Conservation (phyloP, 2,797 vertebrate species). For the Dendrocincla tyrannina region DNA sequence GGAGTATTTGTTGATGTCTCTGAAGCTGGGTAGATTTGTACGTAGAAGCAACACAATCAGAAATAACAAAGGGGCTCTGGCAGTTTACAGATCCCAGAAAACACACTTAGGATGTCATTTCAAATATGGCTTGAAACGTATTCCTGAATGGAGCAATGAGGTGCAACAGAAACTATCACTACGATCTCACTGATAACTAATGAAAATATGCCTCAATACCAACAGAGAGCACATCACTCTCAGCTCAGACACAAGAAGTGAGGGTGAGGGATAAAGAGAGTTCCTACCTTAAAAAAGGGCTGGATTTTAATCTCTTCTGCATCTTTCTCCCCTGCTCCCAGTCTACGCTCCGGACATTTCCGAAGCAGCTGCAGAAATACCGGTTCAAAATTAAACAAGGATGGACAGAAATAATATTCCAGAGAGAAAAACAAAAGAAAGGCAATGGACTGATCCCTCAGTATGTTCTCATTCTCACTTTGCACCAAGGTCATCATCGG, state of each 20-base stretch:
- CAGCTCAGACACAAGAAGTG: not conserved
- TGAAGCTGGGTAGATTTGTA: not conserved
- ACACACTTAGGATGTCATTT: not conserved
- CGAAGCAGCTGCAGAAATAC: constrained; percentile 83
- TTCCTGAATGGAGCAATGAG: not conserved
- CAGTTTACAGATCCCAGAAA: not conserved
- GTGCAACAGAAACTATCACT: not conserved
- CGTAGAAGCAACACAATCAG: not conserved
- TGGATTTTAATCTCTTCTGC: constrained; percentile 89
- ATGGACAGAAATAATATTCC: not conserved
- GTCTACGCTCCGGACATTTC: constrained; percentile 86
- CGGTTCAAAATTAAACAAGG: not conserved
- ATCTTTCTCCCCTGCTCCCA: constrained; percentile 87
- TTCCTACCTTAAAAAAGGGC: constrained; percentile 87
- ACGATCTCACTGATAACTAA: not conserved
- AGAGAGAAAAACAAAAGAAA: not conserved
- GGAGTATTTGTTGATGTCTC: not conserved
- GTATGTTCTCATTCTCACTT: not conserved
- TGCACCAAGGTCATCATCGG: not conserved
- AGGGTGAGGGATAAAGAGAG: not conserved
- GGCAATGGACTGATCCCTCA: not conserved
- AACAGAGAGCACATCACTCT: not conserved
- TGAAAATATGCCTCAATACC: not conserved
- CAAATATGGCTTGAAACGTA: not conserved
- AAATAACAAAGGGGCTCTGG: not conserved